Conservation (phyloP, 2,113 vertebrate genomes). For the Murina feae region DNA sequence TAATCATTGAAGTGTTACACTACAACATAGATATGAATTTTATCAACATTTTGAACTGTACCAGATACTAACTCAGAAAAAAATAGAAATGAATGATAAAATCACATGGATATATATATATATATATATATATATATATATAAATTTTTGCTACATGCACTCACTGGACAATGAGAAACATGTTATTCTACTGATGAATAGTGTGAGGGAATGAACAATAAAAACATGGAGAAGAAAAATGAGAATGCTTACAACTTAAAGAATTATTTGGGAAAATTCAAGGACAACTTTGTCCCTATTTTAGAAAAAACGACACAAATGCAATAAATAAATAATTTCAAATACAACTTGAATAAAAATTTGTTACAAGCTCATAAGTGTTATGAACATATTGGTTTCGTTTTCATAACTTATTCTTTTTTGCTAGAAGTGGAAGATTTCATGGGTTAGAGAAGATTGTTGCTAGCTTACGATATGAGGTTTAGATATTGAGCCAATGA, state of each 20-base stretch:
- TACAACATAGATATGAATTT: background rate
- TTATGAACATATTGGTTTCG: background rate
- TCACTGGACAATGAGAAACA: background rate
- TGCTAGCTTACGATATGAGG: background rate
- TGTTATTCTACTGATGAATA: background rate
- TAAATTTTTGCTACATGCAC: background rate
- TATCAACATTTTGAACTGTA: constrained; percentile 2
- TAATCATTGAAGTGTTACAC: background rate
- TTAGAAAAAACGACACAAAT: background rate
- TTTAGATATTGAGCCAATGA: background rate
- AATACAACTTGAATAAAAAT: constrained; percentile 4
- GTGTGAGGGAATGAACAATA: background rate
- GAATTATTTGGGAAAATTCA: background rate
- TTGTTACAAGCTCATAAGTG: background rate
- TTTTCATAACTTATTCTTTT: constrained; percentile 2
- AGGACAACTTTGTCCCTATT: background rate
- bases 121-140: no score
- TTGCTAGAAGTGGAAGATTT: background rate
- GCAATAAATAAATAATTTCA: constrained; percentile 4
- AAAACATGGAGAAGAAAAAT: background rate
- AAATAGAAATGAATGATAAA: background rate
- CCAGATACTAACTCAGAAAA: background rate
- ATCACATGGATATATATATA: background rate
- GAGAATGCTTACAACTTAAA: background rate
- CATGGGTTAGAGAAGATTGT: background rate